Base-by-base conservation (phyloP, 2,797 vertebrate genomes). In the Argya squamiceps region DNA sequence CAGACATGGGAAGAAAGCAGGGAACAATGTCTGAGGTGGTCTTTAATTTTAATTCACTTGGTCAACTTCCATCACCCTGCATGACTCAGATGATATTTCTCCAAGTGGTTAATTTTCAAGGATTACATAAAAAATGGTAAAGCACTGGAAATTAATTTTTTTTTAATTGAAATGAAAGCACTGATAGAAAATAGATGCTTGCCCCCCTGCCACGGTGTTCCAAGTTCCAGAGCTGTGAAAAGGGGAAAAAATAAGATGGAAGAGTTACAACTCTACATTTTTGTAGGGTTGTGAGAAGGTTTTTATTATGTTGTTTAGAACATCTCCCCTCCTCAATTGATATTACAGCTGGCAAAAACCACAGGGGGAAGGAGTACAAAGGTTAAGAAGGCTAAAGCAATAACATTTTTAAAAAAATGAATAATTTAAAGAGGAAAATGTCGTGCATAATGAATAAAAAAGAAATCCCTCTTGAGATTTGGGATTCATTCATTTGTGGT, bases 401-500 rank as follows among this genome's bases (percentile, higher is more conserved):
- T 93, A 95, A 78, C 81, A 67, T 93, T 96, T 88, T 96, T 30
- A 0, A 2, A 70, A 80, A 95, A 92, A 97, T 96, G 63, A 98
- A 98, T 98, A 97, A 98, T 98, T 98, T 97, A 98, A 93, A 95
- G 70, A 96, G 84, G 92, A 93, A 96, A 97, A 97, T 97, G 80
- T 94, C 94, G 97, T 98, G 93, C 96, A 98, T 98, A 98, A 98
- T 98, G 92, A 94, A 97, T 98, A 95, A 65, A 89, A 95, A 94
- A 88, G 86, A 97, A 93, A 94, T 94, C 94, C 85, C 36, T 1
- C 78, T 87, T 96, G 95, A 95, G 95, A 95, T 93, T 64, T 97
- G 97, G 92, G 96, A 96, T 97, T 97, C 95, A 82, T 97, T 96
- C 94, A 95, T 97, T 97, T 96, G 92, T 94, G 96, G 91, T 89